Evolutionary conservation across 2,113 vertebrate genomes (phyloP).

Genomic region (Podarcis muralis): DNA sequence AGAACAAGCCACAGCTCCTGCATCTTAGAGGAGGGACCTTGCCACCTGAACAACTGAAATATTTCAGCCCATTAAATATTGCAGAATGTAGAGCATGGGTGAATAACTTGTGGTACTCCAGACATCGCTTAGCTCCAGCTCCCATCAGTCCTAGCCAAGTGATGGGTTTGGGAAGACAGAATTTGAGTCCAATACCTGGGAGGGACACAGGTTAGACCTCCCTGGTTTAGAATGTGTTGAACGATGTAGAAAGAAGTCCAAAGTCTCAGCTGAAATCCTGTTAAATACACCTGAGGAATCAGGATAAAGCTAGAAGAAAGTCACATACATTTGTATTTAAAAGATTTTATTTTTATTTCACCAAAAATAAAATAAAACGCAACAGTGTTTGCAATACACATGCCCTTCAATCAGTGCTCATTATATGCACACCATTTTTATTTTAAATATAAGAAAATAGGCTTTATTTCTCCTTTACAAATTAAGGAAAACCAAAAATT

Average conservation of each 20-base stretch:
- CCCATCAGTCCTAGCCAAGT: no score
- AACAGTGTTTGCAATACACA: conserved; percentile 67
- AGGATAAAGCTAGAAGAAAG: background rate
- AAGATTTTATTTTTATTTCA: conserved; percentile 71
- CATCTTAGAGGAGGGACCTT: background rate
- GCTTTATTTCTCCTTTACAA: conserved; percentile 60
- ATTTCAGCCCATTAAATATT: background rate
- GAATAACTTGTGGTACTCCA: no score
- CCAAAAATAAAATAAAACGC: conserved; percentile 55
- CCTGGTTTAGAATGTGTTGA: no score
- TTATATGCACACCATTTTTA: conserved; percentile 65
- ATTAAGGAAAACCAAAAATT: conserved; percentile 57
- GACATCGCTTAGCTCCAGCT: no score
- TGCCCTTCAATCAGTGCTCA: conserved; percentile 71
- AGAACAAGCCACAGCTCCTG: background rate
- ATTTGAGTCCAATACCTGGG: no score
- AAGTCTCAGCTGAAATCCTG: background rate
- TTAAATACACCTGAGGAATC: background rate
- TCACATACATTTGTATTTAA: conserved; percentile 62
- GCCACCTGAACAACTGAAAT: background rate
- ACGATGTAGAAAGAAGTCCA: no score
- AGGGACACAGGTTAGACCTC: no score
- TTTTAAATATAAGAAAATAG: conserved; percentile 70
- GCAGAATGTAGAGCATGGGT: background rate
- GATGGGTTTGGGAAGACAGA: no score